These are phyloP conservation scores for Leiothrix lutea DNA, from an alignment of 2,113 vertebrate species.

Conservation along the genomic window DNA sequence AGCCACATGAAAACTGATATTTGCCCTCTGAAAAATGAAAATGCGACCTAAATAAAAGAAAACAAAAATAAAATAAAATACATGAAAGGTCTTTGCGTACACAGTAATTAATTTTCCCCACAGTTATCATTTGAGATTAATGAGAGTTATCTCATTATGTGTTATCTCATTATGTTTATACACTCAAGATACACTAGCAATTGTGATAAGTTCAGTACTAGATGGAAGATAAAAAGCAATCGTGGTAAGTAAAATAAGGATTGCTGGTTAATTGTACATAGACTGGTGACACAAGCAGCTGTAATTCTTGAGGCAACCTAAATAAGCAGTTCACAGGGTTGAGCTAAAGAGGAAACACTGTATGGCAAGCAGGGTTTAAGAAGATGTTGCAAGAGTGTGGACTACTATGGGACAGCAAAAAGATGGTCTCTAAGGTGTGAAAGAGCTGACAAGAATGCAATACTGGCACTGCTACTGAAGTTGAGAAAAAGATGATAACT, in stretches of 20 bases:
- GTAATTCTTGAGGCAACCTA: not conserved
- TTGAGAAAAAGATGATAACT: not conserved
- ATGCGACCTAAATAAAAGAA: not conserved
- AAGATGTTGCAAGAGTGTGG: not conserved
- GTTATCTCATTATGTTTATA: no score
- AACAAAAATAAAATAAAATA: not conserved
- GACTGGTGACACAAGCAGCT: fast-evolving
- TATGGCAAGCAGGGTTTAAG: not conserved
- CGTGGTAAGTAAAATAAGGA: not conserved
- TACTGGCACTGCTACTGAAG: not conserved
- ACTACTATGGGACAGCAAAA: not conserved
- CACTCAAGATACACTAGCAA: not conserved
- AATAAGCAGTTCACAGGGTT: not conserved
- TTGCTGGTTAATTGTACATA: not conserved
- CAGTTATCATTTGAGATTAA: not conserved
- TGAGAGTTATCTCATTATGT: no score
- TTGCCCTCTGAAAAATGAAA: not conserved
- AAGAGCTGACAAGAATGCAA: not conserved
- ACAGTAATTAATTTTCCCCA: not conserved
- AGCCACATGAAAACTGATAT: not conserved
- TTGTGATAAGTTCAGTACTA: not conserved
- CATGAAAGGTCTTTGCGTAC: not conserved
- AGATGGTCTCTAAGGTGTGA: not conserved
- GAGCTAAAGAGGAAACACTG: not conserved
- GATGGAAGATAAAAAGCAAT: not conserved